Evolutionary conservation across 2,113 vertebrate genomes (phyloP).

Genomic region (Calyptommatus sinebrachiatus): DNA sequence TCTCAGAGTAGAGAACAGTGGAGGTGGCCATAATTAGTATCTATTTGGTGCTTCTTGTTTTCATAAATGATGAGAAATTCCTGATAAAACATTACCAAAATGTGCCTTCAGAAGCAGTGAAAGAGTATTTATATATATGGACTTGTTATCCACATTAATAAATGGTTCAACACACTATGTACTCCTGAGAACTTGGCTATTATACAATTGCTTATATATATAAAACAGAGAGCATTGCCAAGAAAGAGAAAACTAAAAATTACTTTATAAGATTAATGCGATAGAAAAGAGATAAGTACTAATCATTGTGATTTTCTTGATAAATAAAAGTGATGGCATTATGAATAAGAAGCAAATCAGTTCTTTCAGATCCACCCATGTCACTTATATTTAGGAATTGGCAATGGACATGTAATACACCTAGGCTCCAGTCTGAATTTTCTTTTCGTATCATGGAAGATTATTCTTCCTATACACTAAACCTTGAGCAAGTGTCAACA

Average conservation of each 20-base stretch:
- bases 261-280: no score
- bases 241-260: background rate
- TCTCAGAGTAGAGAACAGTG: background rate
- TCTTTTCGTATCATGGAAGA: background rate
- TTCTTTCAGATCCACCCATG: background rate
- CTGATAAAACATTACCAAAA: background rate
- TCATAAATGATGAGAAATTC: background rate
- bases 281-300: background rate
- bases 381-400: background rate
- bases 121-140: background rate
- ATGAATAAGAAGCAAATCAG: background rate
- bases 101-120: background rate
- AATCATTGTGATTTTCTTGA: background rate
- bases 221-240: background rate
- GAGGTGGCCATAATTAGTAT: background rate
- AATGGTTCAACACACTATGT: background rate
- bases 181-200: background rate
- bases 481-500: background rate
- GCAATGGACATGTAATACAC: background rate
- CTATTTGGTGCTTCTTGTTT: background rate
- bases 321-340: background rate
- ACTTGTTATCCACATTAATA: background rate
- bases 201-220: background rate
- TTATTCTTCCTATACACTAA: background rate
- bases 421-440: background rate